These are phyloP conservation scores for Melieria picta DNA, from an alignment of 2,888 invertebrate genomes.

Conservation along the genomic window DNA sequence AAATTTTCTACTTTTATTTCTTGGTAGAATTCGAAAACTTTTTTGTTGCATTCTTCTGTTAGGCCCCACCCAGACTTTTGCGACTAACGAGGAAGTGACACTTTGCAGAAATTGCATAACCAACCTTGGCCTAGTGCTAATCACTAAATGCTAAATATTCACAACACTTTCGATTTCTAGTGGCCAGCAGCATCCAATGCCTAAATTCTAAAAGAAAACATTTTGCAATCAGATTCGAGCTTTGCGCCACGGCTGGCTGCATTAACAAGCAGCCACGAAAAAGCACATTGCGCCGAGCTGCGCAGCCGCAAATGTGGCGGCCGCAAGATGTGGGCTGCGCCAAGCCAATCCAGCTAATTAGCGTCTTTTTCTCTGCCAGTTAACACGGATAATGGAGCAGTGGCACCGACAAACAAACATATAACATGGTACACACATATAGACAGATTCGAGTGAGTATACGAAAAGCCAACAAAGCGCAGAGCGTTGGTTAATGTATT, in stretches of 20 bases:
- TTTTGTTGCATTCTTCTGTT: neutral
- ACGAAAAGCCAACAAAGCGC: no score
- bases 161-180: constrained; percentile 36
- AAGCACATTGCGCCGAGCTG: neutral
- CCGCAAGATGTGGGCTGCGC: neutral
- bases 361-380: constrained; percentile 12
- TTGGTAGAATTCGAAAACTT: no score
- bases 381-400: neutral
- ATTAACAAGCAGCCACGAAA: neutral
- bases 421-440: neutral
- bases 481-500: no score
- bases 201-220: constrained; percentile 1
- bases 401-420: constrained; percentile 7
- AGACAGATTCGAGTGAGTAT: no score
- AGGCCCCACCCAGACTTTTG: neutral
- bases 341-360: constrained; percentile 34
- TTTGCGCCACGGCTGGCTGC: neutral
- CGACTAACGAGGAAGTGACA: neutral
- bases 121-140: no score
- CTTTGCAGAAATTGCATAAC: constrained; percentile 33
- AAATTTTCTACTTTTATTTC: no score
- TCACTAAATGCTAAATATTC: constrained; percentile 43
- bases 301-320: neutral
- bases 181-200: neutral
- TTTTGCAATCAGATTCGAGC: neutral